Conservation (phyloP, 1,140 invertebrate genomes). For the Zaprionus taronus region DNA sequence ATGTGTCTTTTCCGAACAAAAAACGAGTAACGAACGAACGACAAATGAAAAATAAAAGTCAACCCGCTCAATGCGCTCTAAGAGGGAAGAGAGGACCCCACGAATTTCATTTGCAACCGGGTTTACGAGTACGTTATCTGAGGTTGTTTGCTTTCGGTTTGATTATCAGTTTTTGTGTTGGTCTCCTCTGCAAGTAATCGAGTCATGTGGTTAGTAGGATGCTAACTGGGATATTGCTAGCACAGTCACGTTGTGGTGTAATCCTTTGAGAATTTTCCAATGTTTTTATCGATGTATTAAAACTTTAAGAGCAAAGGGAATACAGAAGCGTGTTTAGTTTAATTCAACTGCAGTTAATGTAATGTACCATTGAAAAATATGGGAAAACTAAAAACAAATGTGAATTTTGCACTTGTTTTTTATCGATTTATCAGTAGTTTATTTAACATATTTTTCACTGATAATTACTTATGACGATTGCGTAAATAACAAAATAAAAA, state of each 20-base stretch:
- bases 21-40: neutral
- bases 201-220: conserved; percentile 10
- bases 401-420: too few relatives aligned
- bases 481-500: too few relatives aligned
- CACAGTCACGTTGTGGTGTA: neutral
- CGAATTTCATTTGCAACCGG: neutral
- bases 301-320: neutral
- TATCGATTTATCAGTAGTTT: neutral
- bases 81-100: neutral
- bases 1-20: conserved; percentile 2
- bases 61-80: neutral
- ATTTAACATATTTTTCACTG: too few relatives aligned
- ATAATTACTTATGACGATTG: too few relatives aligned
- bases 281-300: neutral
- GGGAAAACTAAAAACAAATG: too few relatives aligned
- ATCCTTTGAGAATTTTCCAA: neutral
- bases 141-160: conserved; percentile 3
- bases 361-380: neutral
- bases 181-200: neutral
- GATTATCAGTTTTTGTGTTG: conserved; percentile 7
- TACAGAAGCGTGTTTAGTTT: too few relatives aligned
- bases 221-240: neutral
- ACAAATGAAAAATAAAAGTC: neutral
- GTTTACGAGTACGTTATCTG: neutral
- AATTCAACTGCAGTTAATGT: neutral